Evolutionary conservation across 2,888 invertebrate genomes (phyloP).

Genomic region (Carcina quercana): DNA sequence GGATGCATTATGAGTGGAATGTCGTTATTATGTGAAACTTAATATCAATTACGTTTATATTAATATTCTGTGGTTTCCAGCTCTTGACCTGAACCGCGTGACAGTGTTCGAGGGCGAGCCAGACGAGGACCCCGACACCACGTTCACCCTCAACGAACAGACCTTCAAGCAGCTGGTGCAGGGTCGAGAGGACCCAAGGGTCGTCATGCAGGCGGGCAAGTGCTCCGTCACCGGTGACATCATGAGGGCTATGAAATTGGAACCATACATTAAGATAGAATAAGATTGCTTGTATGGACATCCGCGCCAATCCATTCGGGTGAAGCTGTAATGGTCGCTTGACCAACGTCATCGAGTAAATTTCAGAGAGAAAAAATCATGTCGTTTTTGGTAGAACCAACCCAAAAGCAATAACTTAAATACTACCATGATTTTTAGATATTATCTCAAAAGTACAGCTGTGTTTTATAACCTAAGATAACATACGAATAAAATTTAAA

Average conservation of each 20-base stretch:
- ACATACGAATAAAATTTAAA: too few relatives aligned
- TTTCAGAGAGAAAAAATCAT: too few relatives aligned
- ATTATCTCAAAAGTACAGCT: too few relatives aligned
- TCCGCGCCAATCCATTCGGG: too few relatives aligned
- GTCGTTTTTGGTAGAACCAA: too few relatives aligned
- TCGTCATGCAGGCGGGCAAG: slow-evolving; percentile 61
- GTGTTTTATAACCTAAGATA: too few relatives aligned
- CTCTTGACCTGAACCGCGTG: slow-evolving; percentile 58
- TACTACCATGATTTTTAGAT: too few relatives aligned
- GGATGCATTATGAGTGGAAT: too few relatives aligned
- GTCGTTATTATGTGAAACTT: too few relatives aligned
- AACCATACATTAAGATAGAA: slow-evolving; percentile 57
- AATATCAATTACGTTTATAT: not conserved
- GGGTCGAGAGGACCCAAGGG: slow-evolving; percentile 52
- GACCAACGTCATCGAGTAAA: too few relatives aligned
- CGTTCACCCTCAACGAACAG: slow-evolving; percentile 60
- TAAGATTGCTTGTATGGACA: slow-evolving; percentile 23
- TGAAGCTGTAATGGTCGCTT: too few relatives aligned
- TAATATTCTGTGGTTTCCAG: slow-evolving; percentile 31
- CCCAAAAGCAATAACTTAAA: too few relatives aligned
- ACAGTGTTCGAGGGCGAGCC: slow-evolving; percentile 62
- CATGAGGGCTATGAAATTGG: slow-evolving; percentile 69
- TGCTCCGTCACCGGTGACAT: slow-evolving; percentile 69
- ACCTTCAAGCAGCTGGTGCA: slow-evolving; percentile 57
- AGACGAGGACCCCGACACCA: slow-evolving; percentile 58